Evolutionary conservation across 2,113 vertebrate genomes (phyloP).

Genomic region (Pelodiscus sinensis): DNA sequence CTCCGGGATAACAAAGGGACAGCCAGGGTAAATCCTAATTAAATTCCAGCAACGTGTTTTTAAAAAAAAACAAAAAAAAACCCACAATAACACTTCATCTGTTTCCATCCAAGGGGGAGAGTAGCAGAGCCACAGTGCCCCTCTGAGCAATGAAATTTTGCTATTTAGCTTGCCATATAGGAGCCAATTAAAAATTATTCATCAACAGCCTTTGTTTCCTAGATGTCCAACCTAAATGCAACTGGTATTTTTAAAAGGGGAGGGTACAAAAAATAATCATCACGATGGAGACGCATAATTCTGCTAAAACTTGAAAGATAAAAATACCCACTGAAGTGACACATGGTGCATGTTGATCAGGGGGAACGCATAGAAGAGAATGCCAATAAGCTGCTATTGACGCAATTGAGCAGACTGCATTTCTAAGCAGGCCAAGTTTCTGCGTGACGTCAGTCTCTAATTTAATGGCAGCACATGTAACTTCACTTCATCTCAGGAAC

Average conservation of each 20-base stretch:
- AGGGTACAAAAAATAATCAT: not conserved
- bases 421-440: not conserved
- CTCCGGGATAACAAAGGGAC: not conserved
- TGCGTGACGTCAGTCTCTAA: not conserved
- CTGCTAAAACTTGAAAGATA: conserved; percentile 1
- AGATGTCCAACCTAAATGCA: not conserved
- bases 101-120: not conserved
- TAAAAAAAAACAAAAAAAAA: not conserved
- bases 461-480: not conserved
- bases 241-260: not conserved
- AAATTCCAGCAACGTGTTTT: not conserved
- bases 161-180: not conserved
- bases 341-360: not conserved
- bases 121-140: not conserved
- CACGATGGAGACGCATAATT: not conserved
- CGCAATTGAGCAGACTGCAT: not conserved
- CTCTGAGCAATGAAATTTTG: not conserved
- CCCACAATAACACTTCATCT: not conserved
- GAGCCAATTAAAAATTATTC: not conserved
- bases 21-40: not conserved
- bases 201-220: not conserved
- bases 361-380: not conserved
- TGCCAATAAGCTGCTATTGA: not conserved
- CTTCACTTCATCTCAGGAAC: not conserved
- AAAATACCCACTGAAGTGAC: conserved; percentile 5